A percentile compares a stretch with the other conserved stretches of the same genome.
Evolutionary conservation across 2,888 invertebrate genomes (phyloP).

Genomic region (Synanthedon myopaeformis): DNA sequence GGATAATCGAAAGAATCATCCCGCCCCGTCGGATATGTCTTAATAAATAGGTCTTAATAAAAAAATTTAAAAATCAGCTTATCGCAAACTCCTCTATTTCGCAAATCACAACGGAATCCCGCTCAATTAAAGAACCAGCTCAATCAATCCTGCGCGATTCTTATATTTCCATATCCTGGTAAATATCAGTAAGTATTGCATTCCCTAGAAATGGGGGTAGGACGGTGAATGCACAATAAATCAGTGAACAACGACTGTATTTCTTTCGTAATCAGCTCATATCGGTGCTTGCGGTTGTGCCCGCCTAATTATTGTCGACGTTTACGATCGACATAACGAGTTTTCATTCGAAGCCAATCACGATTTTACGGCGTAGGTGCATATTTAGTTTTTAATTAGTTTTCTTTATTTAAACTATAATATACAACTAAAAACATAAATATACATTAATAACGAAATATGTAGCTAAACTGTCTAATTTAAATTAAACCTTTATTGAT

Average conservation of each 20-base stretch:
- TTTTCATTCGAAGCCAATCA: conserved; percentile 67
- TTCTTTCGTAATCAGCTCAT: conserved; percentile 69
- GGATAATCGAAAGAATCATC: too few relatives aligned
- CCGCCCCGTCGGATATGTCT: too few relatives aligned
- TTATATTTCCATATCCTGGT: too few relatives aligned
- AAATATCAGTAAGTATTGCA: too few relatives aligned
- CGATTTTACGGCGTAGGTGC: conserved; percentile 49
- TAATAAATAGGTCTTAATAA: too few relatives aligned
- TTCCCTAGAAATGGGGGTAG: conserved; percentile 19
- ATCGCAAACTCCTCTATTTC: too few relatives aligned
- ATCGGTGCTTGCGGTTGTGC: conserved; percentile 60
- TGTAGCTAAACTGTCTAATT: conserved; percentile 1
- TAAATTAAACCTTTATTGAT: conserved; percentile 4
- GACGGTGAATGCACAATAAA: conserved; percentile 58
- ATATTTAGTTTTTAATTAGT: conserved; percentile 56
- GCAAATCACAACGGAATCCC: too few relatives aligned
- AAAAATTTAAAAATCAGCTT: too few relatives aligned
- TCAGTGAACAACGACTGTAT: conserved; percentile 63
- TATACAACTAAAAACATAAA: too few relatives aligned
- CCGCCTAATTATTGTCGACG: conserved; percentile 69
- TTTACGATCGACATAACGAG: conserved; percentile 67
- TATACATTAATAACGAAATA: too few relatives aligned
- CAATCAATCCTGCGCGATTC: too few relatives aligned
- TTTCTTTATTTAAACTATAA: not conserved
- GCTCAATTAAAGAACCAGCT: too few relatives aligned